Evolutionary conservation across 2,888 invertebrate genomes (phyloP), one percentile per base, ranked within the genome.

Genomic region (Catotricha subobsoleta): DNA sequence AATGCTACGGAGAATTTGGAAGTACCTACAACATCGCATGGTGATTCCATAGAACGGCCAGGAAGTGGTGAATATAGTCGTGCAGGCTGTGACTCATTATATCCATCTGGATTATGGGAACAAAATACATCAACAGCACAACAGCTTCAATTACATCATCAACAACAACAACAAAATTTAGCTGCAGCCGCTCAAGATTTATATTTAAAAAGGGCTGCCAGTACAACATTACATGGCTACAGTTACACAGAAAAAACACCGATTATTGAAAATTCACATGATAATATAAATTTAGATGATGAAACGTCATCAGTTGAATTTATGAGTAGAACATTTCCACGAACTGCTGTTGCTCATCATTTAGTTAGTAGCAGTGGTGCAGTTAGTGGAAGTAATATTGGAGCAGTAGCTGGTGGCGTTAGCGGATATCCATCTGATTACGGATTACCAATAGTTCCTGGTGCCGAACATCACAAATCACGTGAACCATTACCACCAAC

Each of bases 31-130:
- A 66, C 67, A 28, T 65, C 31, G 2, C 36, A 29, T 16, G 28
- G 21, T 8, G 59, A 61, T 10, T 57, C 64, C 7, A 53, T 61
- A 10, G 60, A 61, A 43, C 64, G 76, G 43, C 74, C 76, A 40
- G 72, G 71, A 40, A 80, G 78, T 51, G 81, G 80, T n/a, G 82
- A 82, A 52, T 83, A 82, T 55, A 78, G 76, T 48, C 69, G 80
- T 29, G 78, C 80, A 50, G 73, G 69, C 45, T 73, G 74, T 45
- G 80, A 80, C 52, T 79, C 79, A 2, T 62, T 84, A 7, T 84
- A 84, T 56, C 80, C 83, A 12, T 79, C 80, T 13, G 80, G 81
- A 10, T 62, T 83, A 37, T 84, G 84, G 84, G 81, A 81, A 68
- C 72, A 50, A 62, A 21, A 28, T 18, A 23, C n/a, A 10, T 3